Conservation (phyloP, 2,888 invertebrate genomes). For the Cephalotes varians region DNA sequence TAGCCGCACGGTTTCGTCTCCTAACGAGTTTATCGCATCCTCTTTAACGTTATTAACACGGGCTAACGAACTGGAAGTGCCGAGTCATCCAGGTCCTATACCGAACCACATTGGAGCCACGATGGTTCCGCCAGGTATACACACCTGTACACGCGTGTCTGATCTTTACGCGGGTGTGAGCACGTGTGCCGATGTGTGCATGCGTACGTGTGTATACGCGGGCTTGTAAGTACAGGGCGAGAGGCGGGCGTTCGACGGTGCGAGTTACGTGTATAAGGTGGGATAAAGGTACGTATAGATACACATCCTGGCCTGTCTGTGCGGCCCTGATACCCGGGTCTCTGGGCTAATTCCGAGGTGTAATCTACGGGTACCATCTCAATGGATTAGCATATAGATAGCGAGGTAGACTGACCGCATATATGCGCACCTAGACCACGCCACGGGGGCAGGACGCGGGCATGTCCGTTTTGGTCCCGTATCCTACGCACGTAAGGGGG, state of each 20-base stretch:
- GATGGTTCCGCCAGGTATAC: constrained; percentile 66
- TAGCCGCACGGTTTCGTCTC: constrained; percentile 68
- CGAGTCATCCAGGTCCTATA: constrained; percentile 77
- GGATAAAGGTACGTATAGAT: constrained; percentile 80
- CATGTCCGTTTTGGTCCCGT: constrained; percentile 80
- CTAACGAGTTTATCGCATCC: constrained; percentile 81
- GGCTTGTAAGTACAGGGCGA: constrained; percentile 71
- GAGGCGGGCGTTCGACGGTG: constrained; percentile 69
- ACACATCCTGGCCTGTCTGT: constrained; percentile 74
- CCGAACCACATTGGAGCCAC: constrained; percentile 62
- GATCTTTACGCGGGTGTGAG: constrained; percentile 35
- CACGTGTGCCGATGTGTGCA: constrained; percentile 26
- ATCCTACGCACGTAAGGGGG: constrained; percentile 73
- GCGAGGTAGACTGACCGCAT: constrained; percentile 81
- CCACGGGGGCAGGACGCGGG: constrained; percentile 68
- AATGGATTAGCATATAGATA: constrained; percentile 86
- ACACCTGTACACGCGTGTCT: constrained; percentile 54
- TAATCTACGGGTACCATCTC: constrained; percentile 86
- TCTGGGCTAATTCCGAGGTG: constrained; percentile 85
- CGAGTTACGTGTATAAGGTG: constrained; percentile 79
- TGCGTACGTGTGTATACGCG: constrained; percentile 57
- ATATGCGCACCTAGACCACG: constrained; percentile 77
- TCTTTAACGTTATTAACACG: constrained; percentile 83
- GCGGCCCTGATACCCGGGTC: constrained; percentile 81
- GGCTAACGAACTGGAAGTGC: constrained; percentile 81